Evolutionary conservation across 2,797 vertebrate genomes (phyloP).

Genomic region (Ficedula albicollis): DNA sequence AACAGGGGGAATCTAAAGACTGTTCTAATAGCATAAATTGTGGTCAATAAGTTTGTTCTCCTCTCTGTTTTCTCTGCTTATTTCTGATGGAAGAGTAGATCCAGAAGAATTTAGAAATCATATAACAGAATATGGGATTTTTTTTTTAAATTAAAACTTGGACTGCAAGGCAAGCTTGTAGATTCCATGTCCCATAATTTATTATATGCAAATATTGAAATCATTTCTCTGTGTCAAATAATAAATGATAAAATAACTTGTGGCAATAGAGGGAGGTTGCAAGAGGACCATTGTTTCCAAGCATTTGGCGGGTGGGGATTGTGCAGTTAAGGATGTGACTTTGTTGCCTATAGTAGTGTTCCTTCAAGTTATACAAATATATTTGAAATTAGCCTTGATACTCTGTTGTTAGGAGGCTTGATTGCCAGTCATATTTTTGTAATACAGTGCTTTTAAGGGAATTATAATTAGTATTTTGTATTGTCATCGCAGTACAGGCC

Average conservation of each 20-base stretch:
- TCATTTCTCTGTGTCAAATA: background rate
- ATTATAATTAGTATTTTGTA: background rate
- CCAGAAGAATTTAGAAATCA: background rate
- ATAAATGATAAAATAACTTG: background rate
- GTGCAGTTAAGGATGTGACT: background rate
- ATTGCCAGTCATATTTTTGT: background rate
- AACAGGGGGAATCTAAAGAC: background rate
- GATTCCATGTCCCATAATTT: background rate
- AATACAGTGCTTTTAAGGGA: background rate
- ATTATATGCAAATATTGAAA: background rate
- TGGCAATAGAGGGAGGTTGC: background rate
- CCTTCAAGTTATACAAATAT: background rate
- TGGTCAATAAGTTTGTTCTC: background rate
- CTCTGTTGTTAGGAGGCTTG: background rate
- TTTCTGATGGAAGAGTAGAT: background rate
- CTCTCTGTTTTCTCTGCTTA: background rate
- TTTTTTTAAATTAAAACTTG: background rate
- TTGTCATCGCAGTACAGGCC: background rate
- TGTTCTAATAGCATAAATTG: background rate
- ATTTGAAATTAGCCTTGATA: background rate
- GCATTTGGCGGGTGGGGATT: accelerated
- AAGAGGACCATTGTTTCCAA: background rate
- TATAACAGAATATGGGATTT: background rate
- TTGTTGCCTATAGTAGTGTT: background rate
- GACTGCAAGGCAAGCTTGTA: background rate